Conservation (phyloP, 2,888 invertebrate genomes). For the Lasioglossum calceatum region DNA sequence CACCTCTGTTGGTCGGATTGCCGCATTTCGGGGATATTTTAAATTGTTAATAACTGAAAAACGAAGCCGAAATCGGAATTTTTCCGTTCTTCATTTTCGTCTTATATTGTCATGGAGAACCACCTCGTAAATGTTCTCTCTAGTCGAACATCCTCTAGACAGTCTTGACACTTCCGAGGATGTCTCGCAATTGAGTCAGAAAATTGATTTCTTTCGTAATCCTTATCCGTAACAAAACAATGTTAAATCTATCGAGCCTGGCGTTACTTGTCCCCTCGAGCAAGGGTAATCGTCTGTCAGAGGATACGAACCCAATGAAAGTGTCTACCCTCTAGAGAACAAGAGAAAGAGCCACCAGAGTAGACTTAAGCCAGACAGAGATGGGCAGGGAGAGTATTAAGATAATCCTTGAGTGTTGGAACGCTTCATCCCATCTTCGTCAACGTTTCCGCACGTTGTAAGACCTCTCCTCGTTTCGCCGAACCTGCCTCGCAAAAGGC, state of each 20-base stretch:
- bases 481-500: not conserved
- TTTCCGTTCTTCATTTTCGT: too few relatives aligned
- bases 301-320: slow-evolving; percentile 43
- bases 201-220: slow-evolving; percentile 3
- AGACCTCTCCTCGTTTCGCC: slow-evolving; percentile 32
- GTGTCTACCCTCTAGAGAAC: slow-evolving; percentile 41
- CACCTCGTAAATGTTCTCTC: too few relatives aligned
- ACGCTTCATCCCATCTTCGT: slow-evolving; percentile 49
- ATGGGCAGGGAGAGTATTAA: slow-evolving; percentile 49
- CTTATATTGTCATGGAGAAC: too few relatives aligned
- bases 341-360: slow-evolving; percentile 13
- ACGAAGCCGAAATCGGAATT: too few relatives aligned
- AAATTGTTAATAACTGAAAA: too few relatives aligned
- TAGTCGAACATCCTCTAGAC: too few relatives aligned
- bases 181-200: not conserved
- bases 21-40: too few relatives aligned
- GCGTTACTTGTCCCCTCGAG: slow-evolving; percentile 42
- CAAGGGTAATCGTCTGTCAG: slow-evolving; percentile 67
- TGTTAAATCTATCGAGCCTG: slow-evolving; percentile 70
- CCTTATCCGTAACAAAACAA: slow-evolving; percentile 55
- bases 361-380: slow-evolving; percentile 14
- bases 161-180: not conserved
- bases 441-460: slow-evolving; percentile 34
- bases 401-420: slow-evolving; percentile 66
- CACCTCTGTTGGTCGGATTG: too few relatives aligned